Conservation (phyloP, 2,113 vertebrate species). For the Seriola dumerili region DNA sequence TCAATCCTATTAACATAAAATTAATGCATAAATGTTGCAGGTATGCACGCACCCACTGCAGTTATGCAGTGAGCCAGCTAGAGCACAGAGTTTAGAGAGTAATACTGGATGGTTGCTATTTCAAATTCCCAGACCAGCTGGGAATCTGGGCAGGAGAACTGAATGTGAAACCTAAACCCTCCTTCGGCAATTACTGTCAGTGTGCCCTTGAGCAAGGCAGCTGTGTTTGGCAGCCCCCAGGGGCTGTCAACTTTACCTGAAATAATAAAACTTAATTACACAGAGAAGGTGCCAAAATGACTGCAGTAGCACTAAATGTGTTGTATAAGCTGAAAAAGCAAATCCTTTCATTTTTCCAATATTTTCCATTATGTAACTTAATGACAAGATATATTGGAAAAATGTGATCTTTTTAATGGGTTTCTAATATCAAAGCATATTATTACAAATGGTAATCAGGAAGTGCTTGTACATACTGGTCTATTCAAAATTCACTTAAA, state of each 20-base stretch:
- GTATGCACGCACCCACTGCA: background rate
- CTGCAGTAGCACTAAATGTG: constrained; percentile 8
- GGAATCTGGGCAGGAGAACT: constrained; percentile 48
- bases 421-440: constrained; percentile 27
- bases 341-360: constrained; percentile 17
- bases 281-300: background rate
- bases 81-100: constrained; percentile 41
- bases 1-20: background rate
- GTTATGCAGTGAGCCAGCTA: background rate
- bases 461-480: background rate
- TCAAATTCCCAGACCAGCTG: constrained; percentile 60
- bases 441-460: constrained; percentile 17
- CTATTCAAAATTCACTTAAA: constrained; percentile 12
- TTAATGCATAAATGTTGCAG: background rate
- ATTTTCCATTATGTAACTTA: constrained; percentile 30
- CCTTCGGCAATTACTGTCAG: constrained; percentile 37
- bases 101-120: constrained; percentile 50
- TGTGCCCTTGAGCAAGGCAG: constrained; percentile 62
- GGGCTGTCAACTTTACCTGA: constrained; percentile 23
- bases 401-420: background rate
- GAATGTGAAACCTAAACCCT: constrained; percentile 37
- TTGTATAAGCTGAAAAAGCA: background rate
- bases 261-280: constrained; percentile 36
- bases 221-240: constrained; percentile 16
- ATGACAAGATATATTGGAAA: constrained; percentile 18